Percentiles rank a stretch among this genome's conserved stretches.
Evolutionary conservation across 2,113 vertebrate genomes (phyloP).

Genomic region (Hucho hucho): DNA sequence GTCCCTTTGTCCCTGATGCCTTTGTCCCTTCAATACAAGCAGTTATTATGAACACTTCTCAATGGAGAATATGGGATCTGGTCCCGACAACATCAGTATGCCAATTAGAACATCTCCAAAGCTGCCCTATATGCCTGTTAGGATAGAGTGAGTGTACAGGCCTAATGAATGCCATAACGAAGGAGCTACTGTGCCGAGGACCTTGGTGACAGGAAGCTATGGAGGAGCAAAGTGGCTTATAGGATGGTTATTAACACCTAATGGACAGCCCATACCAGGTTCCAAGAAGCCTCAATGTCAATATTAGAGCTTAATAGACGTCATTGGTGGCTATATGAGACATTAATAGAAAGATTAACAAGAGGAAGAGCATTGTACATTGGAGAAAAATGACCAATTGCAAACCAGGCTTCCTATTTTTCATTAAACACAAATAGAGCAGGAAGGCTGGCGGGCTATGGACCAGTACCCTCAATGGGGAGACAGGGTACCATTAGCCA

Average conservation of each 20-base stretch:
- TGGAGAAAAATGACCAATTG: slow-evolving; percentile 34
- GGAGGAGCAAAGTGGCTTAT: background rate
- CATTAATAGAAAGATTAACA: slow-evolving; percentile 10
- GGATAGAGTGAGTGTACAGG: background rate
- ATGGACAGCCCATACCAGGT: background rate
- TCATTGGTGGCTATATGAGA: background rate
- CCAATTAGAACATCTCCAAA: too few species aligned
- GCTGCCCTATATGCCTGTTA: background rate
- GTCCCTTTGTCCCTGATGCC: slow-evolving; percentile 9
- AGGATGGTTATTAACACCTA: background rate
- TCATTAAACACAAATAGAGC: slow-evolving; percentile 27
- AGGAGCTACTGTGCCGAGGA: background rate
- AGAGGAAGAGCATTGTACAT: background rate
- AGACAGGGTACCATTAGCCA: slow-evolving; percentile 39
- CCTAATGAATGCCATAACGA: background rate
- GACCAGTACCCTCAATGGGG: slow-evolving; percentile 46
- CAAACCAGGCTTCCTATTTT: slow-evolving; percentile 38
- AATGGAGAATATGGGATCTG: too few species aligned
- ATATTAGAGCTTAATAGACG: background rate
- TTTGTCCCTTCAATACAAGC: slow-evolving; percentile 16
- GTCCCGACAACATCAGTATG: too few species aligned
- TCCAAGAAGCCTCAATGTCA: background rate
- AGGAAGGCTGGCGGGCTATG: slow-evolving; percentile 16
- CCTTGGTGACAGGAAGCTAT: background rate
- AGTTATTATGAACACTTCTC: too few species aligned